These are phyloP conservation scores for Epinotia ramella DNA, from an alignment of 2,888 invertebrate genomes.

Conservation along the genomic window DNA sequence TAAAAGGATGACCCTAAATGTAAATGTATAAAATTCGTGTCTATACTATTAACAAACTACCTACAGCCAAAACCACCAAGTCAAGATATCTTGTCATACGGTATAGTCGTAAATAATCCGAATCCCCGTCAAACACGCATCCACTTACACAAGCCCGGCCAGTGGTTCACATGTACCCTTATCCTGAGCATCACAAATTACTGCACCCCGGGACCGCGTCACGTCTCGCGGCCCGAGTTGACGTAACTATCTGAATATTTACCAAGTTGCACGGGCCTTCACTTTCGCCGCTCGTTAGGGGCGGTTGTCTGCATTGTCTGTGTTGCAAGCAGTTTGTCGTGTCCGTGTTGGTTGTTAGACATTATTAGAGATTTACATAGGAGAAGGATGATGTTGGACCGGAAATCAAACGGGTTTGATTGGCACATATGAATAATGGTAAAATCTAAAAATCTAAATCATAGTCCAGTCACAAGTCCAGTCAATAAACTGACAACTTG, in stretches of 20 bases:
- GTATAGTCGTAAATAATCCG: not conserved
- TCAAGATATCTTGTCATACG: not conserved
- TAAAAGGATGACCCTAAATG: not conserved
- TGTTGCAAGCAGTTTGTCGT: conserved; percentile 16
- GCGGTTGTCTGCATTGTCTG: conserved; percentile 46
- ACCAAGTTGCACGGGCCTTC: conserved; percentile 58
- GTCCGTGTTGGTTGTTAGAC: conserved; percentile 14
- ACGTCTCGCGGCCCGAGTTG: conserved; percentile 60
- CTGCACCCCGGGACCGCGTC: conserved; percentile 51
- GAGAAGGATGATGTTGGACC: not conserved
- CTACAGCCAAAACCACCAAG: not conserved
- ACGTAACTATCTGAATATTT: conserved; percentile 69
- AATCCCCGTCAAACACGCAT: not conserved
- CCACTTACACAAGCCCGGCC: not conserved
- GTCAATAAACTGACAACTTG: no score
- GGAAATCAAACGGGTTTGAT: not conserved
- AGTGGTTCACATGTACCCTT: conserved; percentile 44
- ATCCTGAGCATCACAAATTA: conserved; percentile 57
- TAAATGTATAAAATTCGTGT: not conserved
- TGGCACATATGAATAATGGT: not conserved
- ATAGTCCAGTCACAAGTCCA: no score
- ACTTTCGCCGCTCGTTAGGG: conserved; percentile 58
- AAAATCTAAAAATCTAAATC: not conserved
- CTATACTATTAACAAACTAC: not conserved
- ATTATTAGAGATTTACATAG: conserved; percentile 23